These are phyloP conservation scores for Charadrius vociferus DNA, from an alignment of 2,113 vertebrate genomes.

Conservation along the genomic window DNA sequence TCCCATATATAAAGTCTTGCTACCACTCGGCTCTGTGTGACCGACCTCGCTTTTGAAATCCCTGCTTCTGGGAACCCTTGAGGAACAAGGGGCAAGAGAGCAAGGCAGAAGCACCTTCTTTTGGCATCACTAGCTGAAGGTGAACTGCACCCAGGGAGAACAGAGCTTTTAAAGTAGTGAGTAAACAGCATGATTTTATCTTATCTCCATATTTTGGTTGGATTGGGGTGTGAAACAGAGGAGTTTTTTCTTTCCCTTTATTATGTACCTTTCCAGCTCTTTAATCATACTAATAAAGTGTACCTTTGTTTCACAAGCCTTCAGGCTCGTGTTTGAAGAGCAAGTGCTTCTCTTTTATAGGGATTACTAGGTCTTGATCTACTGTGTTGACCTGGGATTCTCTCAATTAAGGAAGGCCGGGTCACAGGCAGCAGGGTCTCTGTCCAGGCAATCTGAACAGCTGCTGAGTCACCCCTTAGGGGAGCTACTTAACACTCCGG, in stretches of 20 bases:
- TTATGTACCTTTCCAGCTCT: neutral
- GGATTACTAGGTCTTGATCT: neutral
- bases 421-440: neutral
- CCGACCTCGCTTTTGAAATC: neutral
- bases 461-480: too few species aligned
- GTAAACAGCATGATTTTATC: neutral
- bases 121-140: neutral
- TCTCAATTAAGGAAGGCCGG: neutral
- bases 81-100: neutral
- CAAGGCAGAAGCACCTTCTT: neutral
- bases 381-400: neutral
- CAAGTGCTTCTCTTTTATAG: neutral
- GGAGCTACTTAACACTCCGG: neutral
- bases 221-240: neutral
- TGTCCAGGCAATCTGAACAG: neutral
- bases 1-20: slow-evolving; percentile 47
- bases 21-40: neutral
- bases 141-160: neutral
- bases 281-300: neutral
- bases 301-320: slow-evolving; percentile 2
- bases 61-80: neutral
- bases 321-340: neutral
- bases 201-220: neutral
- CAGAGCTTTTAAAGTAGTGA: neutral
- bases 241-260: neutral